phyloP scores from a whole-genome alignment of 2,797 vertebrate species.

The Rachycentron canadum region DNA sequence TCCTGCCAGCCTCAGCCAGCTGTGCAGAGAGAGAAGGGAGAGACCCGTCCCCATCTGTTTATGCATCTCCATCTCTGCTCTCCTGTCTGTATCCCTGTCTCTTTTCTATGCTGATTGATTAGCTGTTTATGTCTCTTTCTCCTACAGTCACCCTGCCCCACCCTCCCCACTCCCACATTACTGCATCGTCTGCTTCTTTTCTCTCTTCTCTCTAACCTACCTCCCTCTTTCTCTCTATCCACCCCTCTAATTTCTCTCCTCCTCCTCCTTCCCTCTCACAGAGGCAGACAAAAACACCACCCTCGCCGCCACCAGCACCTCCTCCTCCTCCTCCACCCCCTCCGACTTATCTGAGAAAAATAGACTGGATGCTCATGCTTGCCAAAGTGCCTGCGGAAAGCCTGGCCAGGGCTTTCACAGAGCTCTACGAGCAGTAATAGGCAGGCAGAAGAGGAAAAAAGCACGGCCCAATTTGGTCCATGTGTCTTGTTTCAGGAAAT shows the following conservation, averaged over 20 bases:
- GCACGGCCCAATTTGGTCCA: conserved; percentile 69
- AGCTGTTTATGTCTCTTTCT: conserved; percentile 52
- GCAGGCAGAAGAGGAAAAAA: conserved; percentile 58
- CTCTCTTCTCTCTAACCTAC: conserved; percentile 11
- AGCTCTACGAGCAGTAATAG: conserved; percentile 73
- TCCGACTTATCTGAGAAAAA: conserved; percentile 70
- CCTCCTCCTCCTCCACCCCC: conserved; percentile 21
- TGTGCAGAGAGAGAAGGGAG: conserved; percentile 61
- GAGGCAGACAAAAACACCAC: conserved; percentile 65
- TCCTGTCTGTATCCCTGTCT: conserved; percentile 15
- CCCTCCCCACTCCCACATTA: conserved; percentile 2
- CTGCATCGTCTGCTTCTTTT: conserved; percentile 35
- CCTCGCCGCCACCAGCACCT: conserved; percentile 9
- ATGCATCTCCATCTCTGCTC: conserved; percentile 26
- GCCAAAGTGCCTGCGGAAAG: conserved; percentile 80
- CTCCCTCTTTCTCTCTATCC: conserved; percentile 20
- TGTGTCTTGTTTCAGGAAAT: conserved; percentile 85
- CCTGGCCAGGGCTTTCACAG: conserved; percentile 68
- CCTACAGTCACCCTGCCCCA: conserved; percentile 8
- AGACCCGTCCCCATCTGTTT: conserved; percentile 49
- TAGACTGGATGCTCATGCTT: conserved; percentile 73
- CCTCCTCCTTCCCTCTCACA: conserved; percentile 46
- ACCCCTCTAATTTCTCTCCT: conserved; percentile 22
- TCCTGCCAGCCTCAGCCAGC: conserved; percentile 67
- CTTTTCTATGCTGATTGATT: conserved; percentile 53